Percentiles rank a stretch among this genome's conserved stretches.
phyloP scores from a whole-genome alignment of 2,888 invertebrate species.

The Parnassius glacialis region DNA sequence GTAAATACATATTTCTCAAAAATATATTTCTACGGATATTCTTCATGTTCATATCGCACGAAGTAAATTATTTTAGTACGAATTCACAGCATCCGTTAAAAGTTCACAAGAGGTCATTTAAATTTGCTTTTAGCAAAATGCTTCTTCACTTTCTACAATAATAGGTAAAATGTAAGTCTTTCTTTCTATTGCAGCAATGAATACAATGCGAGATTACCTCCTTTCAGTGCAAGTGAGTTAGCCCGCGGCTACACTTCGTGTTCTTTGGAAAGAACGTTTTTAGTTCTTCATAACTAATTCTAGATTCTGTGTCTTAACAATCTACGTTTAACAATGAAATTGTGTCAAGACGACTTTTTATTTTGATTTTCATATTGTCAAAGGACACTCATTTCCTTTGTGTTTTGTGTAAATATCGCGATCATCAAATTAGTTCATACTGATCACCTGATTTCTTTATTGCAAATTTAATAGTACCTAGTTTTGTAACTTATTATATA shows the following conservation, averaged over 20 bases:
- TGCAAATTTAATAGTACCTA: no score
- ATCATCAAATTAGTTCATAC: not conserved
- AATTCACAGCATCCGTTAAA: not conserved
- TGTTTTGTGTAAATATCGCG: slow-evolving; percentile 1
- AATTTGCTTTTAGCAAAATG: slow-evolving; percentile 21
- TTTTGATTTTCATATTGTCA: slow-evolving; percentile 23
- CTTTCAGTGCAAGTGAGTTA: slow-evolving; percentile 35
- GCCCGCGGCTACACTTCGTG: slow-evolving; percentile 39
- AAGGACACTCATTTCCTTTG: slow-evolving; percentile 16
- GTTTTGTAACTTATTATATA: no score
- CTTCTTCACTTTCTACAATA: slow-evolving; percentile 20
- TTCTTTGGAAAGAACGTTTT: slow-evolving; percentile 34
- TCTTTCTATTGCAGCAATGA: slow-evolving; percentile 20
- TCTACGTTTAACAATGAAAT: slow-evolving; percentile 42
- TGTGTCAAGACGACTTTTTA: slow-evolving; percentile 41
- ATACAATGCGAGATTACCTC: slow-evolving; percentile 41
- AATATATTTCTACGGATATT: no score
- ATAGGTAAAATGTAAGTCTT: slow-evolving; percentile 27
- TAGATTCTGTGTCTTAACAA: slow-evolving; percentile 38
- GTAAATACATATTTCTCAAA: no score
- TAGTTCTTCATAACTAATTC: slow-evolving; percentile 45
- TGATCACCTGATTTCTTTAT: not conserved
- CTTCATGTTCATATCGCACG: not conserved
- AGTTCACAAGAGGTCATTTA: slow-evolving; percentile 18
- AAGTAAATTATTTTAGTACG: not conserved